These are phyloP conservation scores for Plagodis dolabraria DNA, from an alignment of 2,888 invertebrate species.

Conservation along the genomic window DNA sequence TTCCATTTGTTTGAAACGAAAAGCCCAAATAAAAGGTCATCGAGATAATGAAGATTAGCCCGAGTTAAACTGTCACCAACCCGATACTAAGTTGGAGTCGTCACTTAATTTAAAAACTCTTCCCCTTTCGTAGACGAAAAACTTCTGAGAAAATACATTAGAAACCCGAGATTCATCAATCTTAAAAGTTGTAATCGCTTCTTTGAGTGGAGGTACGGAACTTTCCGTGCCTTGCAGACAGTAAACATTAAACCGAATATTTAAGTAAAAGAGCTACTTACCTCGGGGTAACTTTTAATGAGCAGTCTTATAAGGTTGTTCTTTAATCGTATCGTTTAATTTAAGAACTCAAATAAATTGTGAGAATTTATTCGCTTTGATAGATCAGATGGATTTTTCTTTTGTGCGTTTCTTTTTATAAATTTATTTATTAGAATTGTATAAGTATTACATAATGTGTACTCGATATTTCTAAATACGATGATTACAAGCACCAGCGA, in stretches of 20 bases:
- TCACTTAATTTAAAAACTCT: constrained; percentile 54
- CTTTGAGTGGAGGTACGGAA: constrained; percentile 50
- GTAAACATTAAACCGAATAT: constrained; percentile 43
- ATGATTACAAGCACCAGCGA: too few species aligned
- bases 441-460: too few species aligned
- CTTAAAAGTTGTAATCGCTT: constrained; percentile 71
- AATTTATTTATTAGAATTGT: too few species aligned
- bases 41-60: constrained; percentile 43
- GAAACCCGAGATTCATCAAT: constrained; percentile 66
- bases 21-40: constrained; percentile 22
- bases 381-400: too few species aligned
- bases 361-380: too few species aligned
- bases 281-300: constrained; percentile 47
- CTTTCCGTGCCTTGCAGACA: constrained; percentile 32
- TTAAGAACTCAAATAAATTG: constrained; percentile 10
- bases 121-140: constrained; percentile 43
- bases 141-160: constrained; percentile 53
- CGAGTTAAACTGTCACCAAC: constrained; percentile 38
- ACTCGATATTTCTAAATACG: too few species aligned
- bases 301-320: constrained; percentile 38
- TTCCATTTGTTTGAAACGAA: constrained; percentile 14
- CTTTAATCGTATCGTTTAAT: constrained; percentile 34
- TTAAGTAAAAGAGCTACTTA: constrained; percentile 37
- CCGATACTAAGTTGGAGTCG: constrained; percentile 45
- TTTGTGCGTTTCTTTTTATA: too few species aligned